These are phyloP conservation scores for Hyperoplus immaculatus DNA, from an alignment of 2,797 vertebrate species.

Conservation along the genomic window DNA sequence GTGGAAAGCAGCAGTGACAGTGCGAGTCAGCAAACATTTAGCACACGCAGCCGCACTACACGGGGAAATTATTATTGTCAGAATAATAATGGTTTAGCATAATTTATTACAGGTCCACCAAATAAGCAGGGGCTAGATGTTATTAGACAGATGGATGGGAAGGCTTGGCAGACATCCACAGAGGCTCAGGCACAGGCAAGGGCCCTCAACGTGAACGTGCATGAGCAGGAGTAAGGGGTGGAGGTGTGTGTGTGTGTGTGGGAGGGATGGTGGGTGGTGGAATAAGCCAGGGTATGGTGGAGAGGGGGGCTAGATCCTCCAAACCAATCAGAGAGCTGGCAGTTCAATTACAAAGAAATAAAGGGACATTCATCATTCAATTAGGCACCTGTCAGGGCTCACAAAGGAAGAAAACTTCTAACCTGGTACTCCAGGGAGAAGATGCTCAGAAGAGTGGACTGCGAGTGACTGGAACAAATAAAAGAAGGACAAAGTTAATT, in stretches of 20 bases:
- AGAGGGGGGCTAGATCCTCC: conserved; percentile 90
- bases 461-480: conserved; percentile 99
- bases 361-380: conserved; percentile 99
- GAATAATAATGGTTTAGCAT: conserved; percentile 99
- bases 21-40: conserved; percentile 99
- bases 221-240: conserved; percentile 46
- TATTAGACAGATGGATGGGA: conserved; percentile 99
- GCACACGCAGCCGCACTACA: conserved; percentile 98
- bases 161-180: conserved; percentile 99
- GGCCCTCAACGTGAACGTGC: conserved; percentile 87
- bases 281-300: conserved; percentile 59
- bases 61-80: conserved; percentile 99
- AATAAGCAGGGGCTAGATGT: conserved; percentile 99
- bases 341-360: conserved; percentile 99
- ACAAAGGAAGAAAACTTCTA: conserved; percentile 99
- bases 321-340: conserved; percentile 99
- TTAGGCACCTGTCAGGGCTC: conserved; percentile 99
- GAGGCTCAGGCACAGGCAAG: conserved; percentile 92
- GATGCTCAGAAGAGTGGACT: conserved; percentile 99
- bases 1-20: conserved; percentile 99
- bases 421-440: conserved; percentile 99
- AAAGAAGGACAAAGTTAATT: conserved; percentile 99
- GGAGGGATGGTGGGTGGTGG: not conserved
- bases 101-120: conserved; percentile 99
- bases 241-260: not conserved